Evolutionary conservation across 1,140 invertebrate species (phyloP).

Genomic region (Prorops nasuta): DNA sequence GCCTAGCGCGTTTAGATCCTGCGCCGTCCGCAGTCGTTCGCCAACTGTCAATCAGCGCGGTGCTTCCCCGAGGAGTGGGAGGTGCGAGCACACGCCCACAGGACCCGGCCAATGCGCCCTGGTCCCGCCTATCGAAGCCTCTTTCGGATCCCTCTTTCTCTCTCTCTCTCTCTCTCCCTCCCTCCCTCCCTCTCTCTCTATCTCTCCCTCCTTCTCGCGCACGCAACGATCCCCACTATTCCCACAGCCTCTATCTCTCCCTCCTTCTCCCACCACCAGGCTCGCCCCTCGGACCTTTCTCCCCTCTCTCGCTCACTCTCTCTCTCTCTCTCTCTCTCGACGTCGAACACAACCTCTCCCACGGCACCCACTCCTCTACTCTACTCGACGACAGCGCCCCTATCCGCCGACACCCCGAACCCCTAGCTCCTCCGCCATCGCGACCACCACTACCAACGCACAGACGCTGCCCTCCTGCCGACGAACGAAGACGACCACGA

Average conservation of each 20-base stretch:
- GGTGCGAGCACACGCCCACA: constrained; percentile 36
- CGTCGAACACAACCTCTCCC: background rate
- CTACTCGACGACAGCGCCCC: too few relatives aligned
- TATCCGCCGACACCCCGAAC: too few relatives aligned
- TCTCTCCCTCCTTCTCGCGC: constrained; percentile 6
- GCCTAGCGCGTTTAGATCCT: constrained; percentile 55
- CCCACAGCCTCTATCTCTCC: too few relatives aligned
- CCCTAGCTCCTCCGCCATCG: constrained; percentile 41
- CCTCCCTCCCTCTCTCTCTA: background rate
- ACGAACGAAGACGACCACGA: constrained; percentile 19
- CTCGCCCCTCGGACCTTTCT: background rate
- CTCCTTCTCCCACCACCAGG: background rate
- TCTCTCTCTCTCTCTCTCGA: constrained; percentile 1
- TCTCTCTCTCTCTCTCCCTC: constrained; percentile 7
- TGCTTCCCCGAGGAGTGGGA: constrained; percentile 56
- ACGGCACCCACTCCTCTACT: too few relatives aligned
- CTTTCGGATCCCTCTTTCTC: background rate
- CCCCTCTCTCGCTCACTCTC: constrained; percentile 5
- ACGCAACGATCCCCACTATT: constrained; percentile 6
- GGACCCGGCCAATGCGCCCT: constrained; percentile 37
- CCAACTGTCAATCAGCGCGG: constrained; percentile 67
- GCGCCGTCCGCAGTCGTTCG: constrained; percentile 66
- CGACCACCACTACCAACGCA: constrained; percentile 35
- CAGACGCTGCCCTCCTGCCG: too few relatives aligned
- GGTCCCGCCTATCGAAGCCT: too few relatives aligned